A percentile compares a stretch with the other conserved stretches of the same genome.
These are phyloP conservation scores for Gambelia wislizenii DNA, from an alignment of 2,797 vertebrate genomes.

Conservation along the genomic window DNA sequence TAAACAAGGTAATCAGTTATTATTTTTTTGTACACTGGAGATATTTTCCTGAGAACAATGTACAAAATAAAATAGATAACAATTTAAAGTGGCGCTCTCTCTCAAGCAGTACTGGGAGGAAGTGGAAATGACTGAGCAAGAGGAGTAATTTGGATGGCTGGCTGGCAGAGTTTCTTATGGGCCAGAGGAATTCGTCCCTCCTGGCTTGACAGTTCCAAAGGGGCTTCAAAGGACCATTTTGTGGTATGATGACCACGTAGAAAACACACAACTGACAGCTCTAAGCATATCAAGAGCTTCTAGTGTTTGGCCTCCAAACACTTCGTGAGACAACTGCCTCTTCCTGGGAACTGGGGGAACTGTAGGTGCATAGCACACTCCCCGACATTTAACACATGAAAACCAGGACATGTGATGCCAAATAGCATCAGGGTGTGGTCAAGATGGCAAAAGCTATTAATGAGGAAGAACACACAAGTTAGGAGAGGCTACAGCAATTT, in stretches of 20 bases:
- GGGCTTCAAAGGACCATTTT: accelerated
- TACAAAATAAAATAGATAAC: slow-evolving; percentile 33
- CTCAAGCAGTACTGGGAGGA: not conserved
- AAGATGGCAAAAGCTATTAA: too few relatives aligned
- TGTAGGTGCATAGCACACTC: not conserved
- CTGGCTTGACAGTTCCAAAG: accelerated
- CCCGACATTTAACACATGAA: too few relatives aligned
- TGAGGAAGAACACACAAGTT: too few relatives aligned
- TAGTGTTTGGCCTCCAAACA: not conserved
- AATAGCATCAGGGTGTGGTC: too few relatives aligned
- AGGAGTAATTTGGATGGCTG: not conserved
- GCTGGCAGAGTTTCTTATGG: not conserved
- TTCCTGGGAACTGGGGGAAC: not conserved
- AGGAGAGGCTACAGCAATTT: too few relatives aligned
- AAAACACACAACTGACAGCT: not conserved
- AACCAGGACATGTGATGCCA: too few relatives aligned
- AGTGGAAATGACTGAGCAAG: not conserved
- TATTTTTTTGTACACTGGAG: slow-evolving; percentile 39
- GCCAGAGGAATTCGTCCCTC: slow-evolving; percentile 13
- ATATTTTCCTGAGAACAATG: slow-evolving; percentile 56
- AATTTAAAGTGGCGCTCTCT: not conserved
- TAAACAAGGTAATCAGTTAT: not conserved
- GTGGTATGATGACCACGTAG: too few relatives aligned
- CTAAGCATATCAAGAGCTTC: not conserved
- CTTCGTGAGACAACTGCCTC: not conserved